Evolutionary conservation across 2,888 invertebrate genomes (phyloP).

Genomic region (Graphium colonna): DNA sequence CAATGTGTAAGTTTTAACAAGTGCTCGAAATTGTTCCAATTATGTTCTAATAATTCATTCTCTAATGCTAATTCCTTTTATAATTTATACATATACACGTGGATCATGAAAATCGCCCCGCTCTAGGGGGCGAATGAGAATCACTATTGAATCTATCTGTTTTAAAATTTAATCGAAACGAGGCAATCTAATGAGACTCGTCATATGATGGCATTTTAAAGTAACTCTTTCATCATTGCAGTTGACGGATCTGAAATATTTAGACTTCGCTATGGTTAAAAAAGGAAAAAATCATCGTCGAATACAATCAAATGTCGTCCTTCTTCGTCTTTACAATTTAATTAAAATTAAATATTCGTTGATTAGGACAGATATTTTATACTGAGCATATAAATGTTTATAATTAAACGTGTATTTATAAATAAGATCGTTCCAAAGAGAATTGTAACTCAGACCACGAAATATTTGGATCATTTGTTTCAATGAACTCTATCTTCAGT

Average conservation of each 20-base stretch:
- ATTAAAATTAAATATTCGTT: conserved; percentile 18
- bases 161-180: conserved; percentile 11
- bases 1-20: conserved; percentile 78
- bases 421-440: neutral
- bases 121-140: conserved; percentile 34
- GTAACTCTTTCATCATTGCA: neutral
- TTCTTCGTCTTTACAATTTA: neutral
- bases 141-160: conserved; percentile 24
- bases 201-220: neutral
- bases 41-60: conserved; percentile 76
- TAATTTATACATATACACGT: conserved; percentile 66
- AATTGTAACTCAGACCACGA: no score
- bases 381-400: neutral
- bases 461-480: no score
- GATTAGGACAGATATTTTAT: conserved; percentile 15
- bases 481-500: neutral
- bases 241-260: neutral
- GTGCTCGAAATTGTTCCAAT: conserved; percentile 76
- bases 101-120: conserved; percentile 47
- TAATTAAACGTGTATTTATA: conserved; percentile 4
- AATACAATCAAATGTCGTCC: neutral
- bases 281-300: neutral
- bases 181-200: conserved; percentile 15
- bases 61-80: conserved; percentile 71
- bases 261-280: neutral